Base-by-base conservation (phyloP, 2,113 vertebrate species). In the Genyomyrus donnyi region DNA sequence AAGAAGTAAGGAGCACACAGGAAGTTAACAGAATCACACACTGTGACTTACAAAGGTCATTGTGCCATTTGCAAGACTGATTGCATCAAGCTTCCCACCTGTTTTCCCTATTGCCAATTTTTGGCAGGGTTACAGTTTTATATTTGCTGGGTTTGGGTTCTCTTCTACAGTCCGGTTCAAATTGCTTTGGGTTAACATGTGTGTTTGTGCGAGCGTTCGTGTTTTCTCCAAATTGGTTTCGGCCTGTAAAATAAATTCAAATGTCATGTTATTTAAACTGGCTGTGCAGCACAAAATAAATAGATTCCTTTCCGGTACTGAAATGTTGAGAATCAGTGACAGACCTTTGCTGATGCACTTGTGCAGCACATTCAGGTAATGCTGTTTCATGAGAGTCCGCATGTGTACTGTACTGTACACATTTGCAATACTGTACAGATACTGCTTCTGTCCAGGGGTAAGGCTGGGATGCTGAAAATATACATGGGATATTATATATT, bases 371-470 rank as follows among this genome's bases (percentile, higher is more conserved):
- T 92, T 93, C 50, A 95, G 53, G 49, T 96, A 96, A 77, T 95
- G 95, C 88, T 90, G 93, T 92, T 95, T 95, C 95, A 96, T 95
- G 88, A 95, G 91, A 8, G 48, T 90, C 88, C 92, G 94, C 94
- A 95, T 93, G 58, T 93, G 93, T 87, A 94, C 94, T 1, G 94
- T 94, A 0, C 95, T 95, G 91, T 95, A 96, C 85, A 96, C 89
- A 42, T 93, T 96, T 48, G 94, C 94, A 85, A 95, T 94, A 90
- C 94, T 95, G 92, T 91, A 94, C 49, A 96, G 93, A 89, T 94
- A 94, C 46, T 88, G 91, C 90, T 94, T 95, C 91, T 95, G 94
- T 35, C 95, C 94, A 5, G 89, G 77, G 24, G 94, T 94, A 6
- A 96, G 93, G 84, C 93, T 93, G 15, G 94, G 93, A 46, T 96